A percentile compares a stretch with the other conserved stretches of the same genome.
These are phyloP conservation scores for Barbus barbus DNA, from an alignment of 2,113 vertebrate species.

Conservation along the genomic window DNA sequence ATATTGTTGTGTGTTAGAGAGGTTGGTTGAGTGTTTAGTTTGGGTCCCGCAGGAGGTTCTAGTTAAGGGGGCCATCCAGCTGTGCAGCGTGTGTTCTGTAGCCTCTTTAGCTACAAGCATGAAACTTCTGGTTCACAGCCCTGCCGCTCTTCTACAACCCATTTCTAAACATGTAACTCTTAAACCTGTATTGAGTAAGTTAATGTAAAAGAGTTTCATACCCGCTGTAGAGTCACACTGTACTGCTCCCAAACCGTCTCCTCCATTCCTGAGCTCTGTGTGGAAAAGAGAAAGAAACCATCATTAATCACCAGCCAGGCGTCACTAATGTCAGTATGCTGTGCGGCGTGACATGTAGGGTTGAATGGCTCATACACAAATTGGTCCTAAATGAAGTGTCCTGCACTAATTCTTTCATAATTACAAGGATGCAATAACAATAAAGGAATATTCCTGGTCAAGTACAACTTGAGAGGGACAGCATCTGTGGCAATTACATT, in stretches of 20 bases:
- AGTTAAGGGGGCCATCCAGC: neutral
- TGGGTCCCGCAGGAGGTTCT: neutral
- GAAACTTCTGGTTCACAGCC: neutral
- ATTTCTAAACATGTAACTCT: neutral
- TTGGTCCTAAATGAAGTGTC: neutral
- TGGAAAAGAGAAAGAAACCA: constrained; percentile 34
- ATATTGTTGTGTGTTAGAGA: neutral
- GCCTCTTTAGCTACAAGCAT: neutral
- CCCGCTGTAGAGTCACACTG: constrained; percentile 92
- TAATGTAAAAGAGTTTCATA: constrained; percentile 62
- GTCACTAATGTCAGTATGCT: constrained; percentile 5
- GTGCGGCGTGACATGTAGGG: neutral
- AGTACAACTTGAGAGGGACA: neutral
- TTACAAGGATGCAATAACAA: neutral
- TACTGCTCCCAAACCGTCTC: constrained; percentile 94
- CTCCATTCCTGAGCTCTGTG: constrained; percentile 82
- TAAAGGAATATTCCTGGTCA: constrained; percentile 23
- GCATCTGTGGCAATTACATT: neutral
- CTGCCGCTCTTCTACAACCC: neutral
- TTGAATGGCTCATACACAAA: constrained; percentile 1
- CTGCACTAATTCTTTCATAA: neutral
- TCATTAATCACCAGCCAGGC: constrained; percentile 37
- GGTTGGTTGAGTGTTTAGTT: neutral
- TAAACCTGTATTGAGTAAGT: neutral
- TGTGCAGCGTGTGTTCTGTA: neutral